Conservation (phyloP, 2,113 vertebrate species). For the Spea bombifrons region DNA sequence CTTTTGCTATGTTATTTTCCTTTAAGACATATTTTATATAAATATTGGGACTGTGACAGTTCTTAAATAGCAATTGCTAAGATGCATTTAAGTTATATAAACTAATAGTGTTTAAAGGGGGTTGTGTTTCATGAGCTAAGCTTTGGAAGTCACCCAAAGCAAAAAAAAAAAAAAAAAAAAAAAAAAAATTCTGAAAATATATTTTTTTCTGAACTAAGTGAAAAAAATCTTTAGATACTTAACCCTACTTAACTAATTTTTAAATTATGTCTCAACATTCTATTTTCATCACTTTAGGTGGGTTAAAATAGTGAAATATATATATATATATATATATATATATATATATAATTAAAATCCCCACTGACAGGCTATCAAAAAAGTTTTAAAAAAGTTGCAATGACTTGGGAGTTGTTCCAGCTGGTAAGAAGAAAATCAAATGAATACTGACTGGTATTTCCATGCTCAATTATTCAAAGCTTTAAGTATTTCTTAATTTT, state of each 20-base stretch:
- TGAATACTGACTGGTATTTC: constrained; percentile 62
- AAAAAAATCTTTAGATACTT: constrained; percentile 64
- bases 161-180: constrained; percentile 49
- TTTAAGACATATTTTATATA: no score
- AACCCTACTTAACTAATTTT: constrained; percentile 52
- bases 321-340: no score
- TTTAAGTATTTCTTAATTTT: constrained; percentile 1
- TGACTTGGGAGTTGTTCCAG: constrained; percentile 15
- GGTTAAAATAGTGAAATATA: constrained; percentile 63
- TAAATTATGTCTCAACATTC: constrained; percentile 64
- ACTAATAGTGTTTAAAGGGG: constrained; percentile 58
- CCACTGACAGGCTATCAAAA: constrained; percentile 71
- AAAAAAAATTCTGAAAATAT: background rate
- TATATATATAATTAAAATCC: no score
- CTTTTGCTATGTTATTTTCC: no score
- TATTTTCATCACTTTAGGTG: constrained; percentile 67
- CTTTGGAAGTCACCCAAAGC: constrained; percentile 63
- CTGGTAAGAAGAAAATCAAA: constrained; percentile 17
- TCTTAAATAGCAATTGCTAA: background rate
- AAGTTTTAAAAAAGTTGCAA: constrained; percentile 58
- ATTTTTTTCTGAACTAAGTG: constrained; percentile 58
- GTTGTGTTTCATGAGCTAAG: constrained; percentile 63
- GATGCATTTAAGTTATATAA: constrained; percentile 56
- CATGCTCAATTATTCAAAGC: constrained; percentile 54
- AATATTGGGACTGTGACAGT: no score